Percentiles rank a stretch among this genome's conserved stretches.
These are phyloP conservation scores for Drosophila stalkeri DNA, from an alignment of 2,888 invertebrate species.

Conservation along the genomic window DNA sequence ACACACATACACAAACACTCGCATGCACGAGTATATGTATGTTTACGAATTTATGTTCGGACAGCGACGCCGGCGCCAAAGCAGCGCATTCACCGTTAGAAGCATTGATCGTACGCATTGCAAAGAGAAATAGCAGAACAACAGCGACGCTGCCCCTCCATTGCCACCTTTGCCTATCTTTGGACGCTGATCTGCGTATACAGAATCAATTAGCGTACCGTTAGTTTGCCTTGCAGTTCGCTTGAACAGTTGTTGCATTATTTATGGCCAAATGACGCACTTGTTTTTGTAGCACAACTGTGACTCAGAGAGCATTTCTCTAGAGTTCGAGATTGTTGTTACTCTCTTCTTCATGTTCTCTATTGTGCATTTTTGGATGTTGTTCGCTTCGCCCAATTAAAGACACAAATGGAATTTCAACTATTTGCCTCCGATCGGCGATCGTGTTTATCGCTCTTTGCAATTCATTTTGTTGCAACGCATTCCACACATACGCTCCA, in stretches of 20 bases:
- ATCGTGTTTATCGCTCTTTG: conserved; percentile 32
- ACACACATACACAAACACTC: neutral
- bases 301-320: conserved; percentile 43
- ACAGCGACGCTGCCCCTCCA: neutral
- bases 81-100: conserved; percentile 39
- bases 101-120: conserved; percentile 18
- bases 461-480: conserved; percentile 39
- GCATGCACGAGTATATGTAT: neutral
- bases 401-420: conserved; percentile 62
- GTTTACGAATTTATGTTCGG: conserved; percentile 6
- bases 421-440: conserved; percentile 54
- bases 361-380: conserved; percentile 20
- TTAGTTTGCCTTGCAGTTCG: conserved; percentile 29
- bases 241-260: conserved; percentile 32
- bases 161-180: neutral
- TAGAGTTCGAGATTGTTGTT: conserved; percentile 31
- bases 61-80: conserved; percentile 35
- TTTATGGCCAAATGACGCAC: conserved; percentile 51
- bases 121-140: neutral
- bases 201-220: conserved; percentile 24
- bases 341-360: conserved; percentile 1
- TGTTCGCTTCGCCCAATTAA: conserved; percentile 49
- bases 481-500: conserved; percentile 51
- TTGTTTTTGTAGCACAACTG: conserved; percentile 33
- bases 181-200: conserved; percentile 21